Percentiles rank a stretch among this genome's conserved stretches.
Evolutionary conservation across 2,888 invertebrate species (phyloP).

Genomic region (Leucania comma): DNA sequence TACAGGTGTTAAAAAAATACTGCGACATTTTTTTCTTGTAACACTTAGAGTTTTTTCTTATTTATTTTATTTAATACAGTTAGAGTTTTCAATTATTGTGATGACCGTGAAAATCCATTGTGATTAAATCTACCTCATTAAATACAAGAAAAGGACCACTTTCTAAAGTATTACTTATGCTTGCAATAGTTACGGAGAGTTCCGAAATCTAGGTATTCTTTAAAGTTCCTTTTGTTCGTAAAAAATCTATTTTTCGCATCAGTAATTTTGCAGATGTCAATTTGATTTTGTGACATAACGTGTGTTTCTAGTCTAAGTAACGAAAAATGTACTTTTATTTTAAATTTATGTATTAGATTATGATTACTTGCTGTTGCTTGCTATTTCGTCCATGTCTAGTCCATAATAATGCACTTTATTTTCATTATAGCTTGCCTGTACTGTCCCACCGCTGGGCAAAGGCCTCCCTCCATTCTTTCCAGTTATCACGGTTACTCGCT

Average conservation of each 20-base stretch:
- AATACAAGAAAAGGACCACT: slow-evolving; percentile 2
- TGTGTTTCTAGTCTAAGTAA: neutral
- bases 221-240: slow-evolving; percentile 9
- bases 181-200: slow-evolving; percentile 1
- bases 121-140: neutral
- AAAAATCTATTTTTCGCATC: slow-evolving; percentile 14
- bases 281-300: neutral
- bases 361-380: no score
- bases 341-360: no score
- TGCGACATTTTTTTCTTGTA: neutral
- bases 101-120: neutral
- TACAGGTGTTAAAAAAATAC: neutral
- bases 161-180: slow-evolving; percentile 5
- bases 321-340: no score
- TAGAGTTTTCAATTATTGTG: neutral
- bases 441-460: no score
- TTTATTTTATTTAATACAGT: no score
- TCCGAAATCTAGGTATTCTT: neutral
- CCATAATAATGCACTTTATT: no score
- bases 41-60: neutral
- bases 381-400: no score
- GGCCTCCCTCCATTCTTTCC: no score
- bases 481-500: no score
- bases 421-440: no score
- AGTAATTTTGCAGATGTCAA: neutral